Evolutionary conservation across 2,113 vertebrate species (phyloP), one percentile per base, ranked within the genome.

Genomic region (Psophia crepitans): DNA sequence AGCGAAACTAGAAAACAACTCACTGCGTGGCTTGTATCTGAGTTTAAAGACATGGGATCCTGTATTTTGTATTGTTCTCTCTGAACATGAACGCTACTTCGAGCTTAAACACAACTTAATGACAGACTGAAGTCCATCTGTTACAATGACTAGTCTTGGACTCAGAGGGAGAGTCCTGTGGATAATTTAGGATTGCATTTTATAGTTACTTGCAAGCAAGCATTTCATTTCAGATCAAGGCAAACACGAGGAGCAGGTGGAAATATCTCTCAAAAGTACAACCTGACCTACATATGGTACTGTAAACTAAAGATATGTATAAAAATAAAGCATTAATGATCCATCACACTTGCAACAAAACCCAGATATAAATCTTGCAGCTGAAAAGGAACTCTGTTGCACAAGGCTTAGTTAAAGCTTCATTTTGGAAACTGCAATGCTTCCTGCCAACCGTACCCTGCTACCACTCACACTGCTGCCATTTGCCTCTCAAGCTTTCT

Each of bases 91-190:
- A 17, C 51, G 48, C 89, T 93, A 8, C 81, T 89, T 82, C 39
- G 71, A 85, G 78, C 77, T 89, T 39, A 75, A 93, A 82, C 39
- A 17, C 7, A 61, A 65, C 87, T 85, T 96, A 94, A 94, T 95
- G 89, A 96, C 96, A 97, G 94, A 43, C 91, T 84, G 84, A 89
- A 46, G 89, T 60, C 96, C 96, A 89, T 96, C 94, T 97, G 93
- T 81, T 84, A 51, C 89, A 71, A 79, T 95, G 91, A 94, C 91
- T 92, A 89, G 89, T 77, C 74, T 68, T 84, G 89, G 73, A 95
- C 89, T 93, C 94, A 82, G 77, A 87, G 89, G 93, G 87, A 95
- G 94, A 97, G 89, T 61, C 93, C 81, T 73, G 81, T 2, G 89
- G 93, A 49, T 96, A 96, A 96, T 94, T 95, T 84, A 87, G 87